Evolutionary conservation across 2,113 vertebrate genomes (phyloP).

Genomic region (Cavia aperea): DNA sequence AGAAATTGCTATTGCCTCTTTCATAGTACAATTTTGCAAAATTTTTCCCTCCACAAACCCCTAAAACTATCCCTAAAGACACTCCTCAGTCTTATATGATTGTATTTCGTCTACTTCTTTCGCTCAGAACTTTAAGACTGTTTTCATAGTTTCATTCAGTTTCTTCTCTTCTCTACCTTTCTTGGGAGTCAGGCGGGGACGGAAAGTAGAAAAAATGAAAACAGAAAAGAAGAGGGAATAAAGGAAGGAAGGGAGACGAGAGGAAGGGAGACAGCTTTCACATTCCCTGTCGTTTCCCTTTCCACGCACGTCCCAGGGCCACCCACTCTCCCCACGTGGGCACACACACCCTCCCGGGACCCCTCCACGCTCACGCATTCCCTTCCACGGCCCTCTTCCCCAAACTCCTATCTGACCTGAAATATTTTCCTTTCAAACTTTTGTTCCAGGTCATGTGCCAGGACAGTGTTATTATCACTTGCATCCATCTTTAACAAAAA

Average conservation of each 20-base stretch:
- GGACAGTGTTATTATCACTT: neutral
- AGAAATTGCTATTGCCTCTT: neutral
- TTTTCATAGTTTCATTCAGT: neutral
- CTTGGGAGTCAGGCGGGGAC: neutral
- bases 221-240: neutral
- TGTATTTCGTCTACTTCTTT: neutral
- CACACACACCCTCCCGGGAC: neutral
- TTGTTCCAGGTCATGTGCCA: neutral
- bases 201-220: rapidly evolving
- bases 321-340: too few relatives aligned
- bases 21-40: neutral
- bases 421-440: neutral
- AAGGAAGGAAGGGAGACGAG: too few relatives aligned
- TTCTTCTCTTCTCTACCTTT: neutral
- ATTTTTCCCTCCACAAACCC: neutral
- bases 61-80: neutral
- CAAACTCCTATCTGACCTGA: neutral
- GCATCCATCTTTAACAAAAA: neutral
- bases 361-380: neutral
- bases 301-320: neutral
- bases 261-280: neutral
- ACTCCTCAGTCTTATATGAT: neutral
- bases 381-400: neutral
- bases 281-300: neutral
- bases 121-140: neutral